Evolutionary conservation across 2,888 invertebrate genomes (phyloP), one percentile per base, ranked within the genome.

Genomic region (Patella ulyssiponensis): DNA sequence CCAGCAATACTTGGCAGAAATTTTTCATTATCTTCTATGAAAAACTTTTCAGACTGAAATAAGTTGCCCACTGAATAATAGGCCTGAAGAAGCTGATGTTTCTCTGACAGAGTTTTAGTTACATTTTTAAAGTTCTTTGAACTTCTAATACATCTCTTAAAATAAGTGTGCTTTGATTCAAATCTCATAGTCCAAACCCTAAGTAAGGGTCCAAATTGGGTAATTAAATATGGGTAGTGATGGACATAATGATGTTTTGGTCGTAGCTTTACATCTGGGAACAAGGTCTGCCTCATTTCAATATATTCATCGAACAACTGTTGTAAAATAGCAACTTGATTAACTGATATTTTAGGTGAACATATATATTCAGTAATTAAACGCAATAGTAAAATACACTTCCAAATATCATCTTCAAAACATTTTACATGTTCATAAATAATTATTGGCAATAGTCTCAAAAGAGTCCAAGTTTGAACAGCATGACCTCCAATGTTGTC

Each of bases 391-490:
- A 15, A 5, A 64, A 75, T 12, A 44, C 44, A 17, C 23, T 76
- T 44, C 75, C 71, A 69, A 12, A 56, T 58, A 17, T 75, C 64
- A 78, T 75, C 70, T 5, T 75, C 54, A 44, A n/a, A n/a, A 64
- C 70, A 23, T 17, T 17, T 71, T 15, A 75, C 70, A 14, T 75
- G n/a, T 7, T 33, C 44, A 56, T 71, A 14, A 15, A 77, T 44
- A 54, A 73, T 44, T n/a, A 74, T 27, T 51, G 75, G 77, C 7
- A 77, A 69, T 9, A 77, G 23, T 17, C 75, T 76, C 20, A 77
- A 58, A 4, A 77, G 54, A 75, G 52, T 54, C 77, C 77, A 77
- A 52, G 58, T 75, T 77, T 77, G 77, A 27, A 77, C 71, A 77
- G 77, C 75, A 76, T 77, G 75, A 0, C 77, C 77, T 56, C 69